Percentiles rank a stretch among this genome's conserved stretches.
phyloP scores from a whole-genome alignment of 2,113 vertebrate genomes.

The Myotis davidii region DNA sequence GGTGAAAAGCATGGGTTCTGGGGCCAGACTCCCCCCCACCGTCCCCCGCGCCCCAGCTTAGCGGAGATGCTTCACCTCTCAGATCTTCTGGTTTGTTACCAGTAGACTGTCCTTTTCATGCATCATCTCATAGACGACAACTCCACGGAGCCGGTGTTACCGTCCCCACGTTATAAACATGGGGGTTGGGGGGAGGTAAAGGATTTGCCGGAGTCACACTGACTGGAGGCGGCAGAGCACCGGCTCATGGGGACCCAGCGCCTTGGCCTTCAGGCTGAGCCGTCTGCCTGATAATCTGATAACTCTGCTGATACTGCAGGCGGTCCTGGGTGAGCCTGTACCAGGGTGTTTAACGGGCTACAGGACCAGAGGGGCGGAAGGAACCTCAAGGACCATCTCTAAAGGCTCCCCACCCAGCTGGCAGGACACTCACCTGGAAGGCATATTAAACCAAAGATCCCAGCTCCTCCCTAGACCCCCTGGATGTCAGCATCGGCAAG shows the following conservation, averaged over 20 bases:
- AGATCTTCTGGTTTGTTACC: not conserved
- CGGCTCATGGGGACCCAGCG: accelerated
- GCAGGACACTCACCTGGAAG: not conserved
- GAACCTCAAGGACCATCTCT: not conserved
- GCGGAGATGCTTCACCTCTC: not conserved
- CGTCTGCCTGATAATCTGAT: not conserved
- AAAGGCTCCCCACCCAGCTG: not conserved
- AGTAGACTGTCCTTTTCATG: not conserved
- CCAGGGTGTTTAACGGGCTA: not conserved
- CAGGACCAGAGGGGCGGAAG: not conserved
- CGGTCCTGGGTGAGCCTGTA: not conserved
- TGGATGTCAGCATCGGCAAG: accelerated
- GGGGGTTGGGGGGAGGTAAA: not conserved
- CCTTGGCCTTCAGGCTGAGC: not conserved
- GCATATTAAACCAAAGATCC: not conserved
- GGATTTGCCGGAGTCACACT: not conserved
- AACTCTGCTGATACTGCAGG: not conserved
- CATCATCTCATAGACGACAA: not conserved
- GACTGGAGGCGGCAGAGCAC: not conserved
- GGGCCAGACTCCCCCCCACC: not conserved
- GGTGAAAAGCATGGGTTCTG: not conserved
- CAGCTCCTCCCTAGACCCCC: not conserved
- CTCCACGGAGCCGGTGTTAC: not conserved
- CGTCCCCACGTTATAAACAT: accelerated
- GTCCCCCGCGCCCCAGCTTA: not conserved